These are phyloP conservation scores for Tachuris rubrigastra DNA, from an alignment of 2,113 vertebrate species.

Conservation along the genomic window DNA sequence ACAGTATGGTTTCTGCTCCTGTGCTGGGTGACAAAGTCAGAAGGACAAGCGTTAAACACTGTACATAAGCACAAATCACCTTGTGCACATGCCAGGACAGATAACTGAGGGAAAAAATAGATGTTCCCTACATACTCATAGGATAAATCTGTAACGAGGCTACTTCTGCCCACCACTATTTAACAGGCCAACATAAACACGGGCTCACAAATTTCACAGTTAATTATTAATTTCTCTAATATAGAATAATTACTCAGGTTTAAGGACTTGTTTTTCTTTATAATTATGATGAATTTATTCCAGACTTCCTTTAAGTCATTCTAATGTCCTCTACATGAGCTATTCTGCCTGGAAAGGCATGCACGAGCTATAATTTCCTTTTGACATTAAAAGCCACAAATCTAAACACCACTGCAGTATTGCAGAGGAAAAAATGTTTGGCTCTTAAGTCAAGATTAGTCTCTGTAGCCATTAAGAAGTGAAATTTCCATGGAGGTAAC, in stretches of 20 bases:
- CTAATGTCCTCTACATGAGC: background rate
- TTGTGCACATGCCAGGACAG: background rate
- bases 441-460: slow-evolving; percentile 24
- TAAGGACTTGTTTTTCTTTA: background rate
- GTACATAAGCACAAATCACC: background rate
- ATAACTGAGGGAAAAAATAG: background rate
- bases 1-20: background rate
- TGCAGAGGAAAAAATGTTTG: slow-evolving; percentile 3
- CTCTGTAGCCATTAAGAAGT: slow-evolving; percentile 20
- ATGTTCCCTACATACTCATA: background rate
- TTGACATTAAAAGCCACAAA: slow-evolving; percentile 51
- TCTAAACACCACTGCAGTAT: slow-evolving; percentile 32
- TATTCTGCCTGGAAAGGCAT: slow-evolving; percentile 15
- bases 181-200: background rate
- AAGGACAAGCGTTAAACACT: background rate
- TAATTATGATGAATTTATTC: slow-evolving; percentile 4
- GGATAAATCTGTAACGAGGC: background rate
- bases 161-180: background rate
- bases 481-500: background rate
- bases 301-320: background rate
- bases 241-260: background rate
- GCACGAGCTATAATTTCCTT: slow-evolving; percentile 20
- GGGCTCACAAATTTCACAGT: background rate
- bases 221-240: slow-evolving; percentile 10
- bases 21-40: background rate